These are phyloP conservation scores for Hirtodrosophila trivittata DNA, from an alignment of 2,888 invertebrate species.

Conservation along the genomic window DNA sequence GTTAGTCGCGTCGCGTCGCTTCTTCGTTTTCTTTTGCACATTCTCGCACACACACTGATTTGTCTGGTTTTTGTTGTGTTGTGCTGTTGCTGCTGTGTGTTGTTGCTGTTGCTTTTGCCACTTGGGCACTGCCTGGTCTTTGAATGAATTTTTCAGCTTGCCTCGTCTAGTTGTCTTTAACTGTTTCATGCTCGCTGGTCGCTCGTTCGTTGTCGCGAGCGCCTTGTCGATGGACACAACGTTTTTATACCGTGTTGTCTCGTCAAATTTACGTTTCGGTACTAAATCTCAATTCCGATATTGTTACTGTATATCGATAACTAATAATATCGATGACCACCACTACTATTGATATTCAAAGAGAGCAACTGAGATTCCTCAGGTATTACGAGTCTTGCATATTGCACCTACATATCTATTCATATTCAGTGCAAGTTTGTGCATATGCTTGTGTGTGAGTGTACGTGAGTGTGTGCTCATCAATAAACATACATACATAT, in stretches of 20 bases:
- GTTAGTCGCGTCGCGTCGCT: slow-evolving; percentile 62
- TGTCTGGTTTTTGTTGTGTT: slow-evolving; percentile 58
- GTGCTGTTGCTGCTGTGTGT: slow-evolving; percentile 21
- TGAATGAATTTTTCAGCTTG: slow-evolving; percentile 82
- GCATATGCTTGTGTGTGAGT: slow-evolving; percentile 8
- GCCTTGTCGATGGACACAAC: slow-evolving; percentile 27
- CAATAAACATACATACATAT: slow-evolving; percentile 3
- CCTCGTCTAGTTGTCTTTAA: slow-evolving; percentile 80
- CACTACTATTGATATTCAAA: slow-evolving; percentile 24
- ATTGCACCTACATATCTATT: slow-evolving; percentile 35
- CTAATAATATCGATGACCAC: slow-evolving; percentile 22
- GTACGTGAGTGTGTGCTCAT: slow-evolving; percentile 24
- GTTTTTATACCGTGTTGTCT: slow-evolving; percentile 1
- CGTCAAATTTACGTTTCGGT: not conserved
- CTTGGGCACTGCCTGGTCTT: slow-evolving; percentile 67
- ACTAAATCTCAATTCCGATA: slow-evolving; percentile 1
- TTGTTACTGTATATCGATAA: slow-evolving; percentile 32
- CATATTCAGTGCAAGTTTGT: slow-evolving; percentile 26
- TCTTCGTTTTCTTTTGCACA: slow-evolving; percentile 70
- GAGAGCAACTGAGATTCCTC: slow-evolving; percentile 31
- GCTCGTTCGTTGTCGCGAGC: slow-evolving; percentile 37
- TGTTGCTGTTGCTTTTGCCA: slow-evolving; percentile 48
- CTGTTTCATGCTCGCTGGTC: slow-evolving; percentile 72
- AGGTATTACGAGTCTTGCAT: slow-evolving; percentile 35
- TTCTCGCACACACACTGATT: slow-evolving; percentile 43